Evolutionary conservation across 2,888 invertebrate species (phyloP), one percentile per base, ranked within the genome.

Genomic region (Cantharis lateralis): DNA sequence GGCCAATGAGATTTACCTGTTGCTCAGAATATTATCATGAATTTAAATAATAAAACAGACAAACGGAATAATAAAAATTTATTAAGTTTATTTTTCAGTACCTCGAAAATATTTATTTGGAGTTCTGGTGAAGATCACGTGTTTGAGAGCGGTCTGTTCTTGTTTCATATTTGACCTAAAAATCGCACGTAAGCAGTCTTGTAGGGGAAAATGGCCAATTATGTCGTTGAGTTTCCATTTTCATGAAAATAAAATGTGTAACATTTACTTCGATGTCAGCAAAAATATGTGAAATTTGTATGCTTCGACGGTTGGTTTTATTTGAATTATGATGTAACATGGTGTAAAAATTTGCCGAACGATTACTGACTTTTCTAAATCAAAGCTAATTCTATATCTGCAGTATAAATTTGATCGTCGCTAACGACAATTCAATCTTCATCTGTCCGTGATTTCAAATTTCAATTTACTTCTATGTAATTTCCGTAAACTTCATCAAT

Each of bases 401-500:
- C 7, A 48, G n/a, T 48, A 48, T 48, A 48, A n/a, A 48, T 48
- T n/a, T 48, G 48, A 48, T 48, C 48, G 7, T 48, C n/a, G 48
- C 48, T 66, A 66, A 66, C 24, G 24, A 66, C 64, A 24, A 24
- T 66, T 66, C 64, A 66, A 66, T 66, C 64, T 66, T 66, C 64
- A 66, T 66, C 64, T 66, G 64, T 11, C 11, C 24, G 18, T 66
- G 24, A 66, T 66, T 66, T 66, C 20, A 66, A 18, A 20, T 66
- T 24, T 66, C 64, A 66, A 66, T 66, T 66, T 66, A 66, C 64
- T 66, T 66, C 24, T 66, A 66, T 66, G 64, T 66, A 66, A 66
- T 66, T 66, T 66, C 64, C 64, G 64, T 66, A 66, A 66, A 66
- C 64, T 66, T 66, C 16, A 66, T 66, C 64, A 66, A 66, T 20